These are phyloP conservation scores for Cricetomys ansorgei DNA, from an alignment of 2,113 vertebrate genomes.

Conservation along the genomic window DNA sequence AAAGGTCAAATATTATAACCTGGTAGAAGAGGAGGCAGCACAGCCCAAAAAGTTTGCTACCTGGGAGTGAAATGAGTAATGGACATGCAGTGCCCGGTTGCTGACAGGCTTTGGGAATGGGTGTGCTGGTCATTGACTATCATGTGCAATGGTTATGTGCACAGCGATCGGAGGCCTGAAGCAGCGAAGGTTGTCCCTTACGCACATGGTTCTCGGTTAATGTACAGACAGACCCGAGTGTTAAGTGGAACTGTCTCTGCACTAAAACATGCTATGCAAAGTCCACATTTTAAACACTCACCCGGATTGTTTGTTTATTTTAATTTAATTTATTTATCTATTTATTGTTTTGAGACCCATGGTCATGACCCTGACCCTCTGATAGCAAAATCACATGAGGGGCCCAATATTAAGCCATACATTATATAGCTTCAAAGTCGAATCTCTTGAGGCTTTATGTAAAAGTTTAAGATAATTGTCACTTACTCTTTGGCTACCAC, in stretches of 20 bases:
- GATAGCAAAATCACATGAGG: background rate
- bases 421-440: background rate
- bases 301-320: background rate
- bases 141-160: background rate
- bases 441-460: background rate
- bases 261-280: background rate
- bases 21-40: background rate
- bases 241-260: background rate
- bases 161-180: background rate
- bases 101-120: background rate
- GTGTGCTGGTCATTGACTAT: background rate
- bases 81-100: background rate
- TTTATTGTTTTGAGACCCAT: too few species aligned
- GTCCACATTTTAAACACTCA: background rate
- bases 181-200: background rate
- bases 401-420: background rate
- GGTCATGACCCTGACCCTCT: too few species aligned
- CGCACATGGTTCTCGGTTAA: background rate
- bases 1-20: background rate
- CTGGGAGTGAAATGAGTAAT: background rate
- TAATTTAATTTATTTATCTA: background rate
- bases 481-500: background rate
- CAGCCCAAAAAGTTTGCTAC: background rate
- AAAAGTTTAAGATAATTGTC: background rate
- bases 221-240: background rate